Evolutionary conservation across 2,113 vertebrate species (phyloP).

Genomic region (Ailuropoda melanoleuca): DNA sequence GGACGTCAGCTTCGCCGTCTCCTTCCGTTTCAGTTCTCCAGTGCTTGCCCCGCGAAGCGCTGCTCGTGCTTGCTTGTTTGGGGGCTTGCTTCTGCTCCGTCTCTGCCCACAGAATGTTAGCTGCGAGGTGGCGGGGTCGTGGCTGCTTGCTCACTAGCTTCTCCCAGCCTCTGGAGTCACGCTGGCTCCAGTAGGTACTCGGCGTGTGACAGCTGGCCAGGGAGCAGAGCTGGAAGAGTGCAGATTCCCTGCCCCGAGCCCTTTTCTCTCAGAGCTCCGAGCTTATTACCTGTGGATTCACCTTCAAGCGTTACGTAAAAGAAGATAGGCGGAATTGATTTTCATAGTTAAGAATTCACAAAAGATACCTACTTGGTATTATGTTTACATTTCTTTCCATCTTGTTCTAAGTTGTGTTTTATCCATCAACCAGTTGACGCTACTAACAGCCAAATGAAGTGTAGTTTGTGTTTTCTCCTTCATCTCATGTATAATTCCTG

Average conservation of each 20-base stretch:
- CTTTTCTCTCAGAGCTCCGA: not conserved
- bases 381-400: not conserved
- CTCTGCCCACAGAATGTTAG: not conserved
- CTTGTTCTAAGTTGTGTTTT: not conserved
- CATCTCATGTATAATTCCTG: rapidly evolving
- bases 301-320: not conserved
- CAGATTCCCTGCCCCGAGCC: no score
- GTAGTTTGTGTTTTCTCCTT: not conserved
- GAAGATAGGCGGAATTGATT: not conserved
- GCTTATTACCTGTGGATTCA: not conserved
- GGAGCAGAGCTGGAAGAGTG: rapidly evolving
- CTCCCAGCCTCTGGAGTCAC: not conserved
- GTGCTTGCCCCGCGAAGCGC: rapidly evolving
- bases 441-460: not conserved
- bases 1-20: not conserved
- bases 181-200: no score
- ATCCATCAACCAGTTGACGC: not conserved
- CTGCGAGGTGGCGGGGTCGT: rapidly evolving
- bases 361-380: not conserved
- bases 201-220: not conserved
- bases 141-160: rapidly evolving
- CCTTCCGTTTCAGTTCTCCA: not conserved
- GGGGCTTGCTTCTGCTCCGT: not conserved
- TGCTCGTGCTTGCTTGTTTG: not conserved
- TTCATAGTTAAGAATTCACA: not conserved